Percentiles rank a stretch among this genome's conserved stretches.
Evolutionary conservation across 2,113 vertebrate genomes (phyloP).

Genomic region (Dermatemys mawii): DNA sequence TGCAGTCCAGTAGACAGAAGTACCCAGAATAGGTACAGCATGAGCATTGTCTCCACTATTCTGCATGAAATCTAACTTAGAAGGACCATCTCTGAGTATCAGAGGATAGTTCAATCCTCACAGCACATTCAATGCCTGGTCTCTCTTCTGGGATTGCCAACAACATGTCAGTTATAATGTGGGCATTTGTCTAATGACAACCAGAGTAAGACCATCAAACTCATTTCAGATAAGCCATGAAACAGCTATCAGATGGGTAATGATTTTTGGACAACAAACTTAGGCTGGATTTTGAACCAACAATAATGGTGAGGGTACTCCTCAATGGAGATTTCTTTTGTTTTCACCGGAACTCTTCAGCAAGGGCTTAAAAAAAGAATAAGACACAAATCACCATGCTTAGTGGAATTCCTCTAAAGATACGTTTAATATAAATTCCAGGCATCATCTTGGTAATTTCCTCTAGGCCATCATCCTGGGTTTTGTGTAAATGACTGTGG

Average conservation of each 20-base stretch:
- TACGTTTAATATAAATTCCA: background rate
- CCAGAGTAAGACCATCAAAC: background rate
- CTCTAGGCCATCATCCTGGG: background rate
- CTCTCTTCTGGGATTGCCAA: background rate
- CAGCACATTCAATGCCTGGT: background rate
- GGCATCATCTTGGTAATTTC: background rate
- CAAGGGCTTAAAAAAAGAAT: background rate
- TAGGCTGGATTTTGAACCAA: background rate
- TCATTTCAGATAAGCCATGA: background rate
- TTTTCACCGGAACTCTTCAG: background rate
- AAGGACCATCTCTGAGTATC: background rate
- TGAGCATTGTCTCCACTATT: background rate
- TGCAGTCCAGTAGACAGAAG: background rate
- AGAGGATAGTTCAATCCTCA: background rate
- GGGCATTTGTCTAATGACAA: background rate
- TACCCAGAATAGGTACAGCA: background rate
- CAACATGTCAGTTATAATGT: background rate
- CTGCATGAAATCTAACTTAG: background rate
- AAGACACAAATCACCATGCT: background rate
- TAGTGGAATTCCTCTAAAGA: background rate
- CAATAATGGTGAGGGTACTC: rapidly evolving
- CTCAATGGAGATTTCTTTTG: background rate
- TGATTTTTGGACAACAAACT: background rate
- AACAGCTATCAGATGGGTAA: background rate
- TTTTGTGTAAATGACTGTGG: background rate